These are phyloP conservation scores for Disparrhopalites patrizii DNA, from an alignment of 2,888 invertebrate species.

Conservation along the genomic window DNA sequence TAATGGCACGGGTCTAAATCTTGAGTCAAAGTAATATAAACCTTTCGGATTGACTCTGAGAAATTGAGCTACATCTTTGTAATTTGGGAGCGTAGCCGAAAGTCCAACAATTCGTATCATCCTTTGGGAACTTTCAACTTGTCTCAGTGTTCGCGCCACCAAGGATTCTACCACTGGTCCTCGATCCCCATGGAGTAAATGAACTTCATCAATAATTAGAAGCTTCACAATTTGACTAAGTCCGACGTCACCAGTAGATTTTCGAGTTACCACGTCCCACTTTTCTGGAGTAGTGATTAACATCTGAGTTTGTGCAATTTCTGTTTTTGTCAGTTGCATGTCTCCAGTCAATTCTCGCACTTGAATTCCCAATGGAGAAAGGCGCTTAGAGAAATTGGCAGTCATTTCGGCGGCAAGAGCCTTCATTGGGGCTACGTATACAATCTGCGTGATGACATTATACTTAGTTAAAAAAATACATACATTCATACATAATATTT, in stretches of 20 bases:
- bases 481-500: not conserved
- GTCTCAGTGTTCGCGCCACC: constrained; percentile 89
- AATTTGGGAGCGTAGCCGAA: constrained; percentile 97
- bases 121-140: constrained; percentile 83
- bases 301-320: constrained; percentile 85
- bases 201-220: constrained; percentile 95
- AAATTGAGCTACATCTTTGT: constrained; percentile 91
- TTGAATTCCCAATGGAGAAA: constrained; percentile 70
- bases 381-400: constrained; percentile 77
- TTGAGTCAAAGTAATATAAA: constrained; percentile 87
- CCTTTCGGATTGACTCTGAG: constrained; percentile 90
- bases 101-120: constrained; percentile 97
- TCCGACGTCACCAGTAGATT: constrained; percentile 83
- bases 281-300: constrained; percentile 85
- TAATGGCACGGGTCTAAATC: constrained; percentile 92
- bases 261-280: constrained; percentile 98
- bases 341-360: constrained; percentile 96
- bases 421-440: constrained; percentile 99
- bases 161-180: constrained; percentile 97
- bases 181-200: constrained; percentile 91
- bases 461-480: too few species aligned
- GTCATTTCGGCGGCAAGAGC: constrained; percentile 99
- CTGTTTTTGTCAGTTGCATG: constrained; percentile 91
- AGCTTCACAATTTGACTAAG: constrained; percentile 85
- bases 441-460: constrained; percentile 68